These are phyloP conservation scores for Troides aeacus DNA, from an alignment of 2,888 invertebrate genomes.

Conservation along the genomic window DNA sequence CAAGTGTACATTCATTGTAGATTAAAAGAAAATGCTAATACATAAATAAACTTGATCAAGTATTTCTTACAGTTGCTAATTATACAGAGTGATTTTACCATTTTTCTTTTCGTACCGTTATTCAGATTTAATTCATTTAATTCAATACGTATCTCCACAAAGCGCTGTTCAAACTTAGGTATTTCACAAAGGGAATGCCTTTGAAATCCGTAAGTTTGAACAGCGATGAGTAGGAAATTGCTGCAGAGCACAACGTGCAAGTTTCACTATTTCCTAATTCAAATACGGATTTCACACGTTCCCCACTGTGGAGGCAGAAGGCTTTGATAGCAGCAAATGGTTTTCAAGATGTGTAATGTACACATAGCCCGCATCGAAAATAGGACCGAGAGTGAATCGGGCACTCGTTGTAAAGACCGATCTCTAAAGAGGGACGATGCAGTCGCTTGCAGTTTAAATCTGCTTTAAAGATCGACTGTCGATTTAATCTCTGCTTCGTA, in stretches of 20 bases:
- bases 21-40: too few relatives aligned
- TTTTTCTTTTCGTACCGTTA: too few relatives aligned
- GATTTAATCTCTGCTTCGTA: background rate
- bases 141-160: too few relatives aligned
- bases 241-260: background rate
- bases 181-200: too few relatives aligned
- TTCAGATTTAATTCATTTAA: too few relatives aligned
- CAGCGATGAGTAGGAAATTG: background rate
- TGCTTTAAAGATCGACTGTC: background rate
- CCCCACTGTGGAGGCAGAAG: background rate
- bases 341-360: slow-evolving; percentile 19
- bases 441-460: slow-evolving; percentile 3
- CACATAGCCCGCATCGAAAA: slow-evolving; percentile 15
- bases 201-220: background rate
- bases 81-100: too few relatives aligned
- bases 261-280: slow-evolving; percentile 11
- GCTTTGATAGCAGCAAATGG: slow-evolving; percentile 21
- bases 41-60: too few relatives aligned
- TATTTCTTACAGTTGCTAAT: too few relatives aligned
- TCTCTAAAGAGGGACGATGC: slow-evolving; percentile 2
- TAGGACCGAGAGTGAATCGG: slow-evolving; percentile 1
- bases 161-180: too few relatives aligned
- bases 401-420: slow-evolving; percentile 3
- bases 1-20: too few relatives aligned
- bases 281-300: slow-evolving; percentile 26